Evolutionary conservation across 2,888 invertebrate species (phyloP).

Genomic region (Andrena praecox): DNA sequence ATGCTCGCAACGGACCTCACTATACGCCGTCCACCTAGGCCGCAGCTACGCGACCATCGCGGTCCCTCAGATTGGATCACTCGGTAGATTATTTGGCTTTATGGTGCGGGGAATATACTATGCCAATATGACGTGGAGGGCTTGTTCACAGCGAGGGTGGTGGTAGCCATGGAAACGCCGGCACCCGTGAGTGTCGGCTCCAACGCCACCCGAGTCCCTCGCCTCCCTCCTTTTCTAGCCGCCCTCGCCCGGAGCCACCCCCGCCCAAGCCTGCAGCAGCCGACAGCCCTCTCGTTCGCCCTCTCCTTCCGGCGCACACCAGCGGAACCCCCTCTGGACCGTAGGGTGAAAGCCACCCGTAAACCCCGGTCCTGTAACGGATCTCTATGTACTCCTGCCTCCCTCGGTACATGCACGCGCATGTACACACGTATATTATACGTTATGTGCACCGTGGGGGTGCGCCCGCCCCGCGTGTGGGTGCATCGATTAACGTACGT

Average conservation of each 20-base stretch:
- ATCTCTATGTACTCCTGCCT: constrained; percentile 58
- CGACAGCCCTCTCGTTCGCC: constrained; percentile 58
- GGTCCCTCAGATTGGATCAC: constrained; percentile 77
- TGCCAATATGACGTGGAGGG: constrained; percentile 81
- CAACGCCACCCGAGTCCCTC: constrained; percentile 85
- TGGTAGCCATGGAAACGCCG: constrained; percentile 81
- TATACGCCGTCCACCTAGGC: neutral
- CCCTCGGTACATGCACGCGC: constrained; percentile 24
- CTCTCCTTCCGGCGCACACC: constrained; percentile 61
- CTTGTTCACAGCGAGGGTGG: constrained; percentile 79
- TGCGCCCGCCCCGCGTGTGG: neutral
- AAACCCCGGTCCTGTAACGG: constrained; percentile 77
- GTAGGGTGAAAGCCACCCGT: constrained; percentile 77
- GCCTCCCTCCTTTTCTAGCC: constrained; percentile 74
- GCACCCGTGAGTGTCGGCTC: constrained; percentile 88
- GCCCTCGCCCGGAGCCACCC: constrained; percentile 51
- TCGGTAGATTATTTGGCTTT: constrained; percentile 82
- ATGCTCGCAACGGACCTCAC: neutral
- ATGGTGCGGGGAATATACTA: constrained; percentile 83
- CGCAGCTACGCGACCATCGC: constrained; percentile 51
- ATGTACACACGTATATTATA: constrained; percentile 31
- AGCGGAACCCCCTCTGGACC: constrained; percentile 59
- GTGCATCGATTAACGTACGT: constrained; percentile 43
- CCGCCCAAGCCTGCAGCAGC: constrained; percentile 57
- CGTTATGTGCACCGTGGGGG: constrained; percentile 36